Conservation (phyloP, 2,113 vertebrate species). For the Cyprinodon brontotheroides region DNA sequence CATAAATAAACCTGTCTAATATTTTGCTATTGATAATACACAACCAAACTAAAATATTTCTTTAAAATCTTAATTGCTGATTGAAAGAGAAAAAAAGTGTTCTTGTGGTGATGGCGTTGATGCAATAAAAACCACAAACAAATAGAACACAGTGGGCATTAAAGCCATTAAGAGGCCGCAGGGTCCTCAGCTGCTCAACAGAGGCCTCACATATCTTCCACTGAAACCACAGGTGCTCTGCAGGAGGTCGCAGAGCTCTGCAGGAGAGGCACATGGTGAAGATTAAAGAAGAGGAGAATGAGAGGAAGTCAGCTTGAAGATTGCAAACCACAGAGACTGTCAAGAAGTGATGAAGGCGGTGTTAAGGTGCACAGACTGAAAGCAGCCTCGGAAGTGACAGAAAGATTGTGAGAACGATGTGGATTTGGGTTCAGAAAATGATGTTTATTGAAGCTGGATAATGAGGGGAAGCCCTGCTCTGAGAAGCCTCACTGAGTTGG, state of each 20-base stretch:
- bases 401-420: not conserved
- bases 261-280: slow-evolving; percentile 36
- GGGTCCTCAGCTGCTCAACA: slow-evolving; percentile 5
- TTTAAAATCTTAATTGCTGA: not conserved
- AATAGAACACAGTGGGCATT: slow-evolving; percentile 1
- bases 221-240: slow-evolving; percentile 43
- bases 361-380: slow-evolving; percentile 27
- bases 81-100: not conserved
- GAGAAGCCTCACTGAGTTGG: slow-evolving; percentile 17
- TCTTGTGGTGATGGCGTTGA: not conserved
- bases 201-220: slow-evolving; percentile 11
- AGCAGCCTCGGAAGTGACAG: slow-evolving; percentile 22
- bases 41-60: not conserved
- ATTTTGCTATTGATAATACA: not conserved
- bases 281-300: slow-evolving; percentile 41
- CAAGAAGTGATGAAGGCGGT: slow-evolving; percentile 33
- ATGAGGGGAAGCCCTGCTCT: slow-evolving; percentile 29
- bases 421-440: not conserved
- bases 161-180: slow-evolving; percentile 13
- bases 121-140: slow-evolving; percentile 27
- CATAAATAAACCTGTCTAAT: not conserved
- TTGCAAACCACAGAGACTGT: slow-evolving; percentile 37
- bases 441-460: not conserved
- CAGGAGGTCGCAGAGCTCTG: slow-evolving; percentile 40
- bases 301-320: slow-evolving; percentile 57